phyloP scores from a whole-genome alignment of 2,113 vertebrate genomes.

The Caracal caracal region DNA sequence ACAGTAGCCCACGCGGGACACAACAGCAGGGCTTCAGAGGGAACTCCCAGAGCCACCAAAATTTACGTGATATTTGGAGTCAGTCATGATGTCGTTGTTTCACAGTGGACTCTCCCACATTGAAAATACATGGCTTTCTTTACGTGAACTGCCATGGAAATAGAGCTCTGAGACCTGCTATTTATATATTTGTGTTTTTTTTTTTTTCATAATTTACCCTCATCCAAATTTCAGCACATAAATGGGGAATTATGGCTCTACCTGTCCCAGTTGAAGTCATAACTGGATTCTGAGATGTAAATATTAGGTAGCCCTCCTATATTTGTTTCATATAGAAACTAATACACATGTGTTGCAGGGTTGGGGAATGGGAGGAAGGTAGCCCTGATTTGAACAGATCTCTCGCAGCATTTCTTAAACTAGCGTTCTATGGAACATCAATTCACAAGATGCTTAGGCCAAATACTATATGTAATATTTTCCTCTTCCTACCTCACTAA shows the following conservation, averaged over 20 bases:
- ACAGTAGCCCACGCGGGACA: not conserved
- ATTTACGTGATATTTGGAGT: not conserved
- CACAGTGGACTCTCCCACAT: not conserved
- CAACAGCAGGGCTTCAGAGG: not conserved
- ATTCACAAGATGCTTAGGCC: not conserved
- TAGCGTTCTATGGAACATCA: not conserved
- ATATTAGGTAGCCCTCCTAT: not conserved
- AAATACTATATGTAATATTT: not conserved
- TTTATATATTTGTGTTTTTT: not conserved
- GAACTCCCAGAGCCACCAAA: not conserved
- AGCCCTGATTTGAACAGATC: not conserved
- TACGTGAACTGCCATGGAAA: not conserved
- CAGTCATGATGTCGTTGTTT: not conserved
- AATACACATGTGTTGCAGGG: not conserved
- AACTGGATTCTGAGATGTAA: not conserved
- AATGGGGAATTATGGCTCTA: not conserved
- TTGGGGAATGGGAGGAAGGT: accelerated
- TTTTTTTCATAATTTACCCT: not conserved
- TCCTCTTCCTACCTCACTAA: not conserved
- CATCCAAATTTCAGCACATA: not conserved
- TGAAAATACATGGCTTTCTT: not conserved
- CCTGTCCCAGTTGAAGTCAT: not conserved
- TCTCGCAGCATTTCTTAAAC: not conserved
- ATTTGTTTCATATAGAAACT: not conserved
- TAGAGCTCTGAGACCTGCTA: not conserved